Conservation (phyloP, 2,113 vertebrate species). For the Motacilla tschutschensis region DNA sequence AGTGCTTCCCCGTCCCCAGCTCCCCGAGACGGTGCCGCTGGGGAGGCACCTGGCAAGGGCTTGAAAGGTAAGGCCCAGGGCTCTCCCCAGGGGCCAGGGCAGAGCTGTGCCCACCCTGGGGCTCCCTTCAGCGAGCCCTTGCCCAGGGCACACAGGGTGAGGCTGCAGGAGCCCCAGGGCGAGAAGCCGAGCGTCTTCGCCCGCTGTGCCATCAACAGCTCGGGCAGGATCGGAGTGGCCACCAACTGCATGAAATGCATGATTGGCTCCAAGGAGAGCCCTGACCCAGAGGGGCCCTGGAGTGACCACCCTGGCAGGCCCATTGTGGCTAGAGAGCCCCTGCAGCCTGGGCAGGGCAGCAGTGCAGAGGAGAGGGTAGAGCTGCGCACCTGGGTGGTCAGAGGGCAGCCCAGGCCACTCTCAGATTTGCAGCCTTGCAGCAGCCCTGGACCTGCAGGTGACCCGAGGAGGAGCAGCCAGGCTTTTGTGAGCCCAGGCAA, state of each 20-base stretch:
- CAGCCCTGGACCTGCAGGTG: constrained; percentile 42
- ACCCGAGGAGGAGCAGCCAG: constrained; percentile 43
- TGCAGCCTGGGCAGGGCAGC: constrained; percentile 2
- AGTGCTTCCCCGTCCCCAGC: constrained; percentile 47
- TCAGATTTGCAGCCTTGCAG: constrained; percentile 43
- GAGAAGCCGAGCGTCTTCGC: constrained; percentile 76
- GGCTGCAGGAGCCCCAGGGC: constrained; percentile 67
- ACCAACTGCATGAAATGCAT: constrained; percentile 92
- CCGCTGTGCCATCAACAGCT: constrained; percentile 83
- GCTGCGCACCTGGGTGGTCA: constrained; percentile 45
- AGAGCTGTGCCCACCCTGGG: constrained; percentile 24
- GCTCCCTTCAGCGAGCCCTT: constrained; percentile 81
- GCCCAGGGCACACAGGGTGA: constrained; percentile 73
- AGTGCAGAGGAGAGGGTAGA: constrained; percentile 63
- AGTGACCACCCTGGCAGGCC: constrained; percentile 54
- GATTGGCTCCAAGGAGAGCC: constrained; percentile 83
- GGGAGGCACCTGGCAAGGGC: constrained; percentile 74
- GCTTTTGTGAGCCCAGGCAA: constrained; percentile 52
- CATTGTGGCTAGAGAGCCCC: background rate
- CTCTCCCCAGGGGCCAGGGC: constrained; percentile 37
- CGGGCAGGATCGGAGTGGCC: constrained; percentile 85
- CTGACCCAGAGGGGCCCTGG: constrained; percentile 78
- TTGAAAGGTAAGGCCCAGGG: constrained; percentile 89
- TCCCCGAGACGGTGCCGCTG: constrained; percentile 65
- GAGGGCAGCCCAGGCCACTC: constrained; percentile 42